Conservation (phyloP, 2,113 vertebrate genomes). For the Nerophis ophidion region DNA sequence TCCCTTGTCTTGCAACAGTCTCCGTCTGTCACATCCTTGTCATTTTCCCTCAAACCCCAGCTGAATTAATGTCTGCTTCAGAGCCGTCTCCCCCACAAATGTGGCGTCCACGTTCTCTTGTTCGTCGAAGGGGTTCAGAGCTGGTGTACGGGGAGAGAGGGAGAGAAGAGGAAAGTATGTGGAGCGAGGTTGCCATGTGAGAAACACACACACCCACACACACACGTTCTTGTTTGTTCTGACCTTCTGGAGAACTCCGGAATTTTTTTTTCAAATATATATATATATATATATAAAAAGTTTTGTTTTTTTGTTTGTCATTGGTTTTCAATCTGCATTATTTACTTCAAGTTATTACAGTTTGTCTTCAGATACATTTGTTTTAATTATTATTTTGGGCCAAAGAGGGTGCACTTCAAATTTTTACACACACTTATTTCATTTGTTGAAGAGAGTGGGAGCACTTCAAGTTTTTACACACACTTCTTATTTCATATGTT, state of each 20-base stretch:
- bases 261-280: background rate
- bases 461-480: too few relatives aligned
- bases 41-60: constrained; percentile 71
- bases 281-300: too few relatives aligned
- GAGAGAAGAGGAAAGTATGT: background rate
- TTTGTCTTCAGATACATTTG: too few relatives aligned
- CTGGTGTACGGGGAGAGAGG: constrained; percentile 52
- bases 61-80: constrained; percentile 80
- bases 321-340: too few relatives aligned
- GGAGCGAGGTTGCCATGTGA: background rate
- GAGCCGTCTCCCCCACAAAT: constrained; percentile 86
- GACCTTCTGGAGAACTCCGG: too few relatives aligned
- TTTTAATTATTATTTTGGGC: too few relatives aligned
- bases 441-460: too few relatives aligned
- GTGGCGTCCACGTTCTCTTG: constrained; percentile 80
- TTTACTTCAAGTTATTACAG: too few relatives aligned
- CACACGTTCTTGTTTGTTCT: background rate
- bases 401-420: too few relatives aligned
- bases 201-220: constrained; percentile 9
- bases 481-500: too few relatives aligned
- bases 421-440: too few relatives aligned
- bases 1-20: constrained; percentile 12
- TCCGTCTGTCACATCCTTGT: constrained; percentile 26
- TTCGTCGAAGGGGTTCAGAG: constrained; percentile 70
- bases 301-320: too few relatives aligned